These are phyloP conservation scores for Nasonia giraulti DNA, from an alignment of 1,140 invertebrate species.

Conservation along the genomic window DNA sequence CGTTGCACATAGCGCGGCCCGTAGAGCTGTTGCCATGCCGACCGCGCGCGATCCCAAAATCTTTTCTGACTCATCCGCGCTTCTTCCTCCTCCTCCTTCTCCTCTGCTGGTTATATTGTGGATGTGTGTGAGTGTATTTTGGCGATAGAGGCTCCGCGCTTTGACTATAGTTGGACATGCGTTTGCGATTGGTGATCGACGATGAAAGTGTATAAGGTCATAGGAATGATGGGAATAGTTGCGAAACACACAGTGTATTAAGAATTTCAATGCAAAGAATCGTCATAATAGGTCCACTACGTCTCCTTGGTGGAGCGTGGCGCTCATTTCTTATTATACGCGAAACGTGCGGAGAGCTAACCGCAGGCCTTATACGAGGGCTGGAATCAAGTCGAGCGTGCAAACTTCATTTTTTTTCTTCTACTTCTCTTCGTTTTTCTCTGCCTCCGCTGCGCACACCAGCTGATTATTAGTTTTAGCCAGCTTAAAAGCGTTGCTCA, in stretches of 20 bases:
- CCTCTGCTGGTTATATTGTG: no score
- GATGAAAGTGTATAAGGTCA: background rate
- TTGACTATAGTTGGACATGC: no score
- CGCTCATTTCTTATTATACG: constrained; percentile 18
- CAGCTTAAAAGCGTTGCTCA: no score
- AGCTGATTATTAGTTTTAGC: no score
- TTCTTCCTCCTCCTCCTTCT: background rate
- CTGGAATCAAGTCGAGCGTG: background rate
- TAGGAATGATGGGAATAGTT: no score
- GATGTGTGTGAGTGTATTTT: background rate
- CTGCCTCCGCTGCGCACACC: no score
- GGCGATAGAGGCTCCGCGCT: background rate
- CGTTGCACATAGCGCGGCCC: constrained; percentile 18
- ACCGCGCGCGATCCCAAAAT: constrained; percentile 47
- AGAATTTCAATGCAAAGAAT: no score
- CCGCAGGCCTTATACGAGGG: background rate
- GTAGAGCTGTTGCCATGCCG: constrained; percentile 45
- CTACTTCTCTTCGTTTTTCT: background rate
- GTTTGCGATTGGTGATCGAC: no score
- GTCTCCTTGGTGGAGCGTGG: background rate
- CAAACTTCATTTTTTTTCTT: background rate
- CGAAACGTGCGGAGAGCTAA: background rate
- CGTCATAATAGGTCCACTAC: background rate
- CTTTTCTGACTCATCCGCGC: constrained; percentile 46
- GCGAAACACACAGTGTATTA: no score